Evolutionary conservation across 1,140 invertebrate genomes (phyloP).

Genomic region (Listronotus oregonensis): DNA sequence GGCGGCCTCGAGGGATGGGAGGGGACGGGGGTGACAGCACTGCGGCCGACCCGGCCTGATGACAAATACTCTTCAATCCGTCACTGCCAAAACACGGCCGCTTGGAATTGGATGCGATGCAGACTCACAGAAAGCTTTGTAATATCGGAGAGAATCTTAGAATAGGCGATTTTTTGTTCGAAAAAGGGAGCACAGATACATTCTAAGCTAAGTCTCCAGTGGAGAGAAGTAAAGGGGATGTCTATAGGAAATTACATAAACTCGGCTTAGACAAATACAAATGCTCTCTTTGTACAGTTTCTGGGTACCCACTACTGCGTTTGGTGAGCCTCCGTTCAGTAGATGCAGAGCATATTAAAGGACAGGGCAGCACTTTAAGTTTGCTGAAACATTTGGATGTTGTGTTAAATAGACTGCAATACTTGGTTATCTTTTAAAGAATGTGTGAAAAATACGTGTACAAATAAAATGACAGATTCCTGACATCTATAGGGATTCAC

Average conservation of each 20-base stretch:
- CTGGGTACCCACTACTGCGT: conserved; percentile 54
- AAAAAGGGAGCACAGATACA: conserved; percentile 35
- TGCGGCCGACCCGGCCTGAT: conserved; percentile 55
- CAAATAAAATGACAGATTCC: too few relatives aligned
- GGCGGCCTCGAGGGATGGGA: conserved; percentile 27
- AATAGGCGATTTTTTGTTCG: conserved; percentile 39
- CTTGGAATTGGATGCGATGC: conserved; percentile 58
- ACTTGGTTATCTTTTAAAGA: too few relatives aligned
- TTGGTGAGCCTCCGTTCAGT: conserved; percentile 51
- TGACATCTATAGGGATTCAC: too few relatives aligned
- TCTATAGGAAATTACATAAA: conserved; percentile 60
- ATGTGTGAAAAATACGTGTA: too few relatives aligned
- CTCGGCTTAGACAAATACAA: conserved; percentile 58
- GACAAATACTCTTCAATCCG: conserved; percentile 58
- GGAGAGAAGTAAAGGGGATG: conserved; percentile 46
- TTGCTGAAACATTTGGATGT: too few relatives aligned
- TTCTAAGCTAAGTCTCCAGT: conserved; percentile 49
- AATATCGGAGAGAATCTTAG: conserved; percentile 52
- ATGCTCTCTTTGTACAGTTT: conserved; percentile 57
- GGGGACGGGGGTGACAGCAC: conserved; percentile 47
- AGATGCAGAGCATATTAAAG: conserved; percentile 28
- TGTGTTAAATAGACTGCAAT: too few relatives aligned
- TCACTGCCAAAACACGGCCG: conserved; percentile 56
- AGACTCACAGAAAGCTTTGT: conserved; percentile 58
- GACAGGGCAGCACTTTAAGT: not conserved